Evolutionary conservation across 2,113 vertebrate species (phyloP).

Genomic region (Holacanthus passer): DNA sequence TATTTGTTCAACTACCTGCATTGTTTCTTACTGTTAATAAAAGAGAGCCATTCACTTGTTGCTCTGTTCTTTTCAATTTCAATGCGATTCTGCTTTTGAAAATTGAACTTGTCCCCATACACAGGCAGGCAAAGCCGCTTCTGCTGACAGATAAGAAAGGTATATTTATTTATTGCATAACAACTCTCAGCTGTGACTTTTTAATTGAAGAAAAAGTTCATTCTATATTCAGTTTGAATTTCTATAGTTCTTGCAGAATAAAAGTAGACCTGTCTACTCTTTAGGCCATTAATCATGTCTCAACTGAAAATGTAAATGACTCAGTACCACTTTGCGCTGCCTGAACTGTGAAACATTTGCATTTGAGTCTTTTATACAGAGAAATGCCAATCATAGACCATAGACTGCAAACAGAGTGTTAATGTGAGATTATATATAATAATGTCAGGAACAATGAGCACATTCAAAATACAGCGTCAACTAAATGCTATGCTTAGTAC

Average conservation of each 20-base stretch:
- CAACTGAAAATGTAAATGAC: slow-evolving; percentile 26
- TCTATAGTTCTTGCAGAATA: not conserved
- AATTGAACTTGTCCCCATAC: not conserved
- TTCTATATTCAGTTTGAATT: not conserved
- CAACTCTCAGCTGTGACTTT: not conserved
- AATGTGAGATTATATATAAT: no score
- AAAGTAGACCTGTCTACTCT: not conserved
- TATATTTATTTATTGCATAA: not conserved
- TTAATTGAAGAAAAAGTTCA: not conserved
- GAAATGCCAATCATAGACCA: no score
- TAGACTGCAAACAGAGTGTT: no score
- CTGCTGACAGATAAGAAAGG: not conserved
- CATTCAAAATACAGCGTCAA: not conserved
- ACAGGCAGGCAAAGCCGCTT: no score
- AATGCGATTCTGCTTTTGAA: not conserved
- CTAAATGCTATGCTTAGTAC: not conserved
- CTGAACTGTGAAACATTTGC: slow-evolving; percentile 10
- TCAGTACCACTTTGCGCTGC: not conserved
- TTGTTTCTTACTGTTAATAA: slow-evolving; percentile 96
- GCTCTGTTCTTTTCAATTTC: slow-evolving; percentile 14
- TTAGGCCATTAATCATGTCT: not conserved
- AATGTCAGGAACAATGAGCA: not conserved
- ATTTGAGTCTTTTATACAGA: slow-evolving; percentile 9
- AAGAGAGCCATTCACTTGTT: slow-evolving; percentile 79
- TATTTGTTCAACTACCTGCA: slow-evolving; percentile 93